Base-by-base conservation (phyloP, 2,797 vertebrate species). In the Cossypha polioptera region DNA sequence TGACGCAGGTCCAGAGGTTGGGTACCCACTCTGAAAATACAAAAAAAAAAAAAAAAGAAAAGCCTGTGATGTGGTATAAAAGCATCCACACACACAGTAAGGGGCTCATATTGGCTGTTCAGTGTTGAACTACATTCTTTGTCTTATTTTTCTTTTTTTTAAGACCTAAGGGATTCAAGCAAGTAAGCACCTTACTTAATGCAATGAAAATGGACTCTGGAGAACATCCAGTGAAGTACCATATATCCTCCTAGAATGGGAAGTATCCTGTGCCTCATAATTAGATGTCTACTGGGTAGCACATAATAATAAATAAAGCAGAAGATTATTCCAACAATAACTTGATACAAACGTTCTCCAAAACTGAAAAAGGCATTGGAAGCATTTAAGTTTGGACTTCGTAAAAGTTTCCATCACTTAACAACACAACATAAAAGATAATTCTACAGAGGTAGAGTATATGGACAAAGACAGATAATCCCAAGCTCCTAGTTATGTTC, bases 21-120 rank as follows among this genome's bases (percentile, higher is more conserved):
- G 62, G 40, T 96, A 98, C 16, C 96, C 94, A 66, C 97, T 97
- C 99, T 99, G 97, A 67, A 97, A 96, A 40, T 16, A 40, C 15
- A 94, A 95, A 96, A 96, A 28, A 96, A 50, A 96, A 50, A 94
- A 94, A 86, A 67, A 65, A 94, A 36, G 21, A 7, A 58, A 8
- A 69, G 12, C 14, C 18, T 51, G 48, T 95, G 86, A 94, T 58
- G 90, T 94, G 66, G 66, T 76, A 79, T 54, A 67, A 88, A 90
- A 93, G 16, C 55, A 76, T 69, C 85, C 13, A 13, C 20, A 50
- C 20, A 50, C 22, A 71, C 16, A 68, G 38, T 62, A 88, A 74
- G 31, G 59, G 7, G 38, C 7, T 54, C 50, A 54, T 80, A 50
- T 19, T 76, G 48, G 40, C 48, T 90, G 51, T 51, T 91, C 55